These are phyloP conservation scores for Bubalus kerabau DNA, from an alignment of 2,113 vertebrate genomes.

Conservation along the genomic window DNA sequence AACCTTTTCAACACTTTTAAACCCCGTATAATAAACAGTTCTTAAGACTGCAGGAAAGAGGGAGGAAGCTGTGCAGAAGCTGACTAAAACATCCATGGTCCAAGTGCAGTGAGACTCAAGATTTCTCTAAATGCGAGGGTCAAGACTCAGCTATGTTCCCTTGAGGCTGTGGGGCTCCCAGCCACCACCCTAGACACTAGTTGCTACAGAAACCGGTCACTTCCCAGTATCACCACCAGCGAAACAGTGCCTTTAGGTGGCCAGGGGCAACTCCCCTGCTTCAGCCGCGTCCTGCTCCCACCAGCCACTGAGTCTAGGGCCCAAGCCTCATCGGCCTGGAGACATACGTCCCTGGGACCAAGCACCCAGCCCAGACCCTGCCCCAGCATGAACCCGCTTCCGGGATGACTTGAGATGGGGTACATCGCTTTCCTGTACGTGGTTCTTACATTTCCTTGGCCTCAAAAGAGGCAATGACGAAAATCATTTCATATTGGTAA, in stretches of 20 bases:
- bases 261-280: no score
- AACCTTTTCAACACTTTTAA: background rate
- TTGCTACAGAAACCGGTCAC: background rate
- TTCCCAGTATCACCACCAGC: background rate
- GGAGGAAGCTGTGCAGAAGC: background rate
- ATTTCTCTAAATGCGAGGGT: background rate
- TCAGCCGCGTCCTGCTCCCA: background rate
- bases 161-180: background rate
- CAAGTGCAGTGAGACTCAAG: background rate
- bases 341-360: background rate
- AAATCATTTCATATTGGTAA: background rate
- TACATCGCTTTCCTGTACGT: background rate
- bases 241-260: background rate
- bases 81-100: background rate
- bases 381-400: background rate
- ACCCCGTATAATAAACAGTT: background rate
- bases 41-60: background rate
- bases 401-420: background rate
- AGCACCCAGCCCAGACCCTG: background rate
- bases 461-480: background rate
- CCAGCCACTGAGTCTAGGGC: background rate
- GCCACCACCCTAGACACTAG: background rate
- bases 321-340: background rate
- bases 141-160: background rate
- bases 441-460: background rate